Evolutionary conservation across 92 coral and sea anemone species (phyloP).

Genomic region (Umimayanthus kanabou): DNA sequence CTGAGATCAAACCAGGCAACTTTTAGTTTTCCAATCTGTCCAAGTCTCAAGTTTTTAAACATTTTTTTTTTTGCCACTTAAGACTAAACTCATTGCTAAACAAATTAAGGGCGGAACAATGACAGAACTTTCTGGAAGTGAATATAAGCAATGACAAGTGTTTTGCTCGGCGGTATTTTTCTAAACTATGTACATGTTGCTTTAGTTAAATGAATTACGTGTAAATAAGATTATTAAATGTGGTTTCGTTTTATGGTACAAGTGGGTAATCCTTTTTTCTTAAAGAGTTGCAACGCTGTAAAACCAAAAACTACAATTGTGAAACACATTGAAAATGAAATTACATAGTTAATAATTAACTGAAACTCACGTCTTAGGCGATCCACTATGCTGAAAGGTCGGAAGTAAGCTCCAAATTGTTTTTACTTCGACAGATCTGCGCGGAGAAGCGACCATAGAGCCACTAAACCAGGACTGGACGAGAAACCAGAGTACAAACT

Average conservation of each 20-base stretch:
- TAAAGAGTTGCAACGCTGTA: not conserved
- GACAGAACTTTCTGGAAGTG: not conserved
- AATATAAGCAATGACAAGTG: not conserved
- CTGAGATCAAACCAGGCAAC: not conserved
- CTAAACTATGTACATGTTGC: not conserved
- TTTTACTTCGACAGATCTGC: not conserved
- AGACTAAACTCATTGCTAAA: not conserved
- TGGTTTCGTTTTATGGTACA: no score
- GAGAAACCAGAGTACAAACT: not conserved
- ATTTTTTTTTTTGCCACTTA: not conserved
- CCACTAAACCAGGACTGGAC: not conserved
- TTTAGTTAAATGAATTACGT: not conserved
- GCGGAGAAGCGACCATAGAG: not conserved
- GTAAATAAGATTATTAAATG: not conserved
- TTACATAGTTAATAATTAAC: slow-evolving; percentile 3
- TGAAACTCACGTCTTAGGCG: not conserved
- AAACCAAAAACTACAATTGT: not conserved
- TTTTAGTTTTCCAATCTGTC: not conserved
- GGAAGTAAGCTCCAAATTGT: not conserved
- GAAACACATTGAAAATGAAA: not conserved
- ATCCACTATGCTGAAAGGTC: not conserved
- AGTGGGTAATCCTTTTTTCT: not conserved
- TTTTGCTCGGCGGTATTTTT: not conserved
- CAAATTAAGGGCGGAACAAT: not conserved
- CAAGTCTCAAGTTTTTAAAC: not conserved